phyloP scores from a whole-genome alignment of 2,113 vertebrate genomes.

The Trematocara macrostoma region DNA sequence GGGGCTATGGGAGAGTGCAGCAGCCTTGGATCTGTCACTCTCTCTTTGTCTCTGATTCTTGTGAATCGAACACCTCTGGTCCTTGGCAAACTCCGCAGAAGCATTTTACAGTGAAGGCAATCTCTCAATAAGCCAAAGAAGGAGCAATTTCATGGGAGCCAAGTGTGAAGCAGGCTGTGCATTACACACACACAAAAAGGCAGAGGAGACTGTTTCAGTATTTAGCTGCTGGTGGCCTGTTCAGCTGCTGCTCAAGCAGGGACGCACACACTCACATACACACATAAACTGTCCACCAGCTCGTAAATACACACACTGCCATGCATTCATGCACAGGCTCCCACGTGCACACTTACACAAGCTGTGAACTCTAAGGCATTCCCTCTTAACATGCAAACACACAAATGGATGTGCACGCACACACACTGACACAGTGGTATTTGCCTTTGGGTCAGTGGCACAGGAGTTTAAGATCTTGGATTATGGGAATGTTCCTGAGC shows the following conservation, averaged over 20 bases:
- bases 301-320: neutral
- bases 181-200: neutral
- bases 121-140: conserved; percentile 10
- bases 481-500: conserved; percentile 44
- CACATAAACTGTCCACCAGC: neutral
- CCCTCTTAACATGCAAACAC: neutral
- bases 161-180: conserved; percentile 29
- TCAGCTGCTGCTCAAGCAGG: neutral
- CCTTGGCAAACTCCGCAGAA: conserved; percentile 37
- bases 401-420: neutral
- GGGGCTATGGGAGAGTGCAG: neutral
- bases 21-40: conserved; percentile 37
- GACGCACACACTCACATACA: neutral
- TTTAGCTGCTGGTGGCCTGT: conserved; percentile 12
- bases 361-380: neutral
- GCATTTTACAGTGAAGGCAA: conserved; percentile 43
- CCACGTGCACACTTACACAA: neutral
- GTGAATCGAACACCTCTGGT: conserved; percentile 25
- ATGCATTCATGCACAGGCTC: neutral
- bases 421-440: neutral
- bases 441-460: conserved; percentile 27
- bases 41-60: conserved; percentile 20
- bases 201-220: conserved; percentile 13
- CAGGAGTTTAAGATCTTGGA: conserved; percentile 26
- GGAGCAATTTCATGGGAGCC: conserved; percentile 67